Base-by-base conservation (phyloP, 2,888 invertebrate genomes). In the Tanytarsus gracilentus region DNA sequence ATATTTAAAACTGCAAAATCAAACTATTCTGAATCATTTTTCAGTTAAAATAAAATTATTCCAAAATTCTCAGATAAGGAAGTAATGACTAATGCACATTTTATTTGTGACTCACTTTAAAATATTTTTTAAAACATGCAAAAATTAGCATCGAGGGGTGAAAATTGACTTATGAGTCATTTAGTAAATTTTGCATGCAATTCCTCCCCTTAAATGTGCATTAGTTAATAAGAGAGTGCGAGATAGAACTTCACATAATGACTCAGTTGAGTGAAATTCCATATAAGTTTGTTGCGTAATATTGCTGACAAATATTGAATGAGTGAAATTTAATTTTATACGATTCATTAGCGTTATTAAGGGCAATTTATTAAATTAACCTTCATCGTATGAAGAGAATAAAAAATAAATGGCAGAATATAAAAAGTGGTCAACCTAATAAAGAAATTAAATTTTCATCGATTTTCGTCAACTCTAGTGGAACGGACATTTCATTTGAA, bases 371-470 rank as follows among this genome's bases (percentile, higher is more conserved):
- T 58, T 58, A 48, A 29, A 40, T 58, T 44, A 58, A 58, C 58
- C 58, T 58, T 48, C 16, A 33, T 18, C 21, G 23, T 44, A 44
- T 18, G 23, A 44, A 11, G 33, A 18, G 44, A 23, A 44, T 30
- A 16, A 29, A 18, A 27, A 36, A 11, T 23, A 33, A 53, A 21
- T 14, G 2, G 25, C 25, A 48, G 26, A 44, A 44, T n/a, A n/a
- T n/a, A 44, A 40, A 18, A 36, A 25, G 11, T 27, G 55, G 55
- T 56, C 55, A 40, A 25, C 36, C 40, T 56, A 56, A 56, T 56
- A 40, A 56, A 56, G 55, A 56, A 56, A 56, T 56, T 56, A 56
- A 56, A 56, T 26, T 56, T 56, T 56, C 55, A 56, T 56, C 39
- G 55, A 56, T 56, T 40, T 56, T 56, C 55, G 49, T 56, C 55